Evolutionary conservation across 2,113 vertebrate species (phyloP).

Genomic region (Hyperoodon ampullatus): DNA sequence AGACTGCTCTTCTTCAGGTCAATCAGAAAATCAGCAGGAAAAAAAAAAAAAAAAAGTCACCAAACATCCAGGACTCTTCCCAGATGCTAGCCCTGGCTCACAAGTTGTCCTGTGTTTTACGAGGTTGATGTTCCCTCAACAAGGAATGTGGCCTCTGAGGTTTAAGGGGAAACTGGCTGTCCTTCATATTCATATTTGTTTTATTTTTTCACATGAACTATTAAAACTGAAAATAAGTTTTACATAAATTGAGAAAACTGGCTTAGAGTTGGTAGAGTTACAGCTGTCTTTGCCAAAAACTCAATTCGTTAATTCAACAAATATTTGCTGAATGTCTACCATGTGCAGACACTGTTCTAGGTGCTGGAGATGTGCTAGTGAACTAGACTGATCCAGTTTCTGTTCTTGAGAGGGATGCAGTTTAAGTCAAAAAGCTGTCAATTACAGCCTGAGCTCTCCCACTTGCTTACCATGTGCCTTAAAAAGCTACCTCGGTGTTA

Average conservation of each 20-base stretch:
- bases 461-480: neutral
- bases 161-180: neutral
- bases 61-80: neutral
- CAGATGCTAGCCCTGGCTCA: neutral
- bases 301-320: neutral
- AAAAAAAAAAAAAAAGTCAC: neutral
- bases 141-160: neutral
- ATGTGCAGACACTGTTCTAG: accelerated
- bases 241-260: neutral
- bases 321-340: neutral
- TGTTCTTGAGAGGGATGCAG: neutral
- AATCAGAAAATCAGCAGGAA: neutral
- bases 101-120: neutral
- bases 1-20: neutral
- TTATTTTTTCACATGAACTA: neutral
- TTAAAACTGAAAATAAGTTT: neutral
- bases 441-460: neutral
- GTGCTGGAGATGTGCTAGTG: neutral
- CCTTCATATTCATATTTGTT: neutral
- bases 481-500: neutral
- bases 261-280: neutral
- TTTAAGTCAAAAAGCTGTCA: neutral
- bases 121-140: neutral
- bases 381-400: neutral
- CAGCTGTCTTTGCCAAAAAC: neutral